Evolutionary conservation across 2,797 vertebrate genomes (phyloP).

Genomic region (Cyclura pinguis): DNA sequence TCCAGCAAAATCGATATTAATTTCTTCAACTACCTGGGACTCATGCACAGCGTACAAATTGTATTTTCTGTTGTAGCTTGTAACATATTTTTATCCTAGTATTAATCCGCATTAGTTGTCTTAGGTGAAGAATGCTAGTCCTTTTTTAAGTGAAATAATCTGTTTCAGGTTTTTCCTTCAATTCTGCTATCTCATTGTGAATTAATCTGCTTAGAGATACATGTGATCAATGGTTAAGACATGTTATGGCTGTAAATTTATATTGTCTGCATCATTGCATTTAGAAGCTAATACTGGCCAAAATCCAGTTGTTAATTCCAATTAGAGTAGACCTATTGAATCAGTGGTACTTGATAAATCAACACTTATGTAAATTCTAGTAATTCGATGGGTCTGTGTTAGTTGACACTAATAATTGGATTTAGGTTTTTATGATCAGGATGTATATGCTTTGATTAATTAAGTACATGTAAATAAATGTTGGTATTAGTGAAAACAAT

Average conservation of each 20-base stretch:
- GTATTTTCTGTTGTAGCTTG: not conserved
- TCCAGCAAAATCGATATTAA: not conserved
- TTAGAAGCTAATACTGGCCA: not conserved
- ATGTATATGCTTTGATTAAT: not conserved
- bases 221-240: not conserved
- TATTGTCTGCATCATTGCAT: not conserved
- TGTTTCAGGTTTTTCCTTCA: not conserved
- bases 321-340: too few species aligned
- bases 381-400: too few species aligned
- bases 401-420: too few species aligned
- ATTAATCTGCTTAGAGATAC: not conserved
- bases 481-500: not conserved
- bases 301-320: too few species aligned
- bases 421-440: too few species aligned
- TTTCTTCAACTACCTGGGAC: not conserved
- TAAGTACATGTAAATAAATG: not conserved
- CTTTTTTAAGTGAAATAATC: not conserved
- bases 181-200: not conserved
- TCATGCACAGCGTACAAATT: not conserved
- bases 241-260: not conserved
- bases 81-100: slow-evolving; percentile 2
- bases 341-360: too few species aligned
- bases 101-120: not conserved
- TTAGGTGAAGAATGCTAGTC: not conserved
- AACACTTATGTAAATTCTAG: too few species aligned